phyloP scores from a whole-genome alignment of 2,797 vertebrate genomes.

The Thalassophryne amazonica region DNA sequence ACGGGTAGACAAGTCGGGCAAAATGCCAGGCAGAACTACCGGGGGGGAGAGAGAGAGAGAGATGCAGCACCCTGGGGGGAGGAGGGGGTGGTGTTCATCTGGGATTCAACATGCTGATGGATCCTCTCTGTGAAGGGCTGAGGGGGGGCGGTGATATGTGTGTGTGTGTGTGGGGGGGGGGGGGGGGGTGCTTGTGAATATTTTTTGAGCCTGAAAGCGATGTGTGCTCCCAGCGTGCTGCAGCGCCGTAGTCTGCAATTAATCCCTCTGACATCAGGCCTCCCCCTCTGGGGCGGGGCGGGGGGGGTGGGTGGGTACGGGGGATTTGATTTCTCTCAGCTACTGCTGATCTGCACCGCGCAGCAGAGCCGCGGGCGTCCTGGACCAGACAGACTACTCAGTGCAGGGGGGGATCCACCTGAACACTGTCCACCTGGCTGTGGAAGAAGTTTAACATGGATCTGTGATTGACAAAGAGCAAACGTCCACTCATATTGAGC shows the following conservation, averaged over 20 bases:
- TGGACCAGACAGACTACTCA: constrained; percentile 43
- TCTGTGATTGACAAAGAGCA: constrained; percentile 35
- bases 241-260: constrained; percentile 78
- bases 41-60: constrained; percentile 83
- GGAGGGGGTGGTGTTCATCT: constrained; percentile 74
- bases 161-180: constrained; percentile 30
- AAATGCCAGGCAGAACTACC: constrained; percentile 75
- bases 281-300: constrained; percentile 56
- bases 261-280: constrained; percentile 77
- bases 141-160: constrained; percentile 22
- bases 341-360: constrained; percentile 66
- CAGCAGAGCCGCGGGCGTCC: constrained; percentile 47
- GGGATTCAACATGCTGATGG: constrained; percentile 81
- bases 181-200: constrained; percentile 49
- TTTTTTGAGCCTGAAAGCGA: constrained; percentile 56
- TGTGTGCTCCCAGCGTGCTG: constrained; percentile 70
- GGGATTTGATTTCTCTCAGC: constrained; percentile 56
- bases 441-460: constrained; percentile 49
- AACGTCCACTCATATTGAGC: too few species aligned
- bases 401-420: constrained; percentile 49
- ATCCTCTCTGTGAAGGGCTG: constrained; percentile 64
- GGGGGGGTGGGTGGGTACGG: constrained; percentile 40
- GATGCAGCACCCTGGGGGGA: constrained; percentile 75
- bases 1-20: constrained; percentile 79
- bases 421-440: constrained; percentile 37